Percentiles rank a stretch among this genome's conserved stretches.
These are phyloP conservation scores for Oncorhynchus tshawytscha DNA, from an alignment of 2,113 vertebrate genomes.

Conservation along the genomic window DNA sequence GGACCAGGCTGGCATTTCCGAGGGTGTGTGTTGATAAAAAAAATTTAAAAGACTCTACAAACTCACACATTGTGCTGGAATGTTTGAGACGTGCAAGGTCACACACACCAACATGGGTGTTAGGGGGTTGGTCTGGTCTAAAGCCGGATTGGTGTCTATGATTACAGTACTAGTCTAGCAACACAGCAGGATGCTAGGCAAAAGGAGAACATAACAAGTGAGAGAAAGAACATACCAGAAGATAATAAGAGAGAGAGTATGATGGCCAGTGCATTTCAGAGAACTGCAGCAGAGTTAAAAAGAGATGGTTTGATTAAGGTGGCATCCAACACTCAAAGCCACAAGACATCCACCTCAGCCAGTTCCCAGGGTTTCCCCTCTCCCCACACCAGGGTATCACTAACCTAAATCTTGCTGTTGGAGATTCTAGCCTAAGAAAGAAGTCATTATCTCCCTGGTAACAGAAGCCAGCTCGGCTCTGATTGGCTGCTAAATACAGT, in stretches of 20 bases:
- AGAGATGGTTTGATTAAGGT: not conserved
- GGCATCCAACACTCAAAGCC: not conserved
- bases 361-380: not conserved
- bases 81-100: not conserved
- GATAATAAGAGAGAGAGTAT: not conserved
- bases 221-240: not conserved
- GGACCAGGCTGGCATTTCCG: too few relatives aligned
- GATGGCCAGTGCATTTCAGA: not conserved
- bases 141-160: not conserved
- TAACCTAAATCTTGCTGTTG: not conserved
- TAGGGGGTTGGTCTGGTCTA: not conserved
- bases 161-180: too few relatives aligned
- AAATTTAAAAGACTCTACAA: slow-evolving; percentile 20
- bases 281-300: not conserved
- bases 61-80: slow-evolving; percentile 36
- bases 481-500: not conserved
- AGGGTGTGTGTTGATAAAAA: not conserved
- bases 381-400: not conserved
- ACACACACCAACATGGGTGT: not conserved
- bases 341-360: not conserved
- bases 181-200: not conserved
- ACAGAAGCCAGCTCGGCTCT: not conserved
- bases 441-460: not conserved
- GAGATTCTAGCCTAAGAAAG: not conserved
- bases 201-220: not conserved